phyloP scores from a whole-genome alignment of 2,888 invertebrate species.

The Leucophora obtusa region DNA sequence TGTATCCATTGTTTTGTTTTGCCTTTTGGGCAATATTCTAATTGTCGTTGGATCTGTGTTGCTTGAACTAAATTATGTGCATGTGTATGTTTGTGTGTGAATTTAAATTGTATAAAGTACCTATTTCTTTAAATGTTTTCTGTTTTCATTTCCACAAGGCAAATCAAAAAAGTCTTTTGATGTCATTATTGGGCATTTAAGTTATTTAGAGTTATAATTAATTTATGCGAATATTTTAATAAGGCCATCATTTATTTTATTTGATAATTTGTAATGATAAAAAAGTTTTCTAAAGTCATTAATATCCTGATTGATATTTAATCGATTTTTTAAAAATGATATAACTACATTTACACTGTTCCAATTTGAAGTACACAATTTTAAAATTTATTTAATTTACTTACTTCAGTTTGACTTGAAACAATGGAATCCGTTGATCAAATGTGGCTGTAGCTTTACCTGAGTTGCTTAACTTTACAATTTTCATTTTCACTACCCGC shows the following conservation, averaged over 20 bases:
- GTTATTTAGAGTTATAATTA: conserved; percentile 36
- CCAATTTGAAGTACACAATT: too few species aligned
- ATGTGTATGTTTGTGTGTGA: conserved; percentile 7
- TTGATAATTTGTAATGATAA: not conserved
- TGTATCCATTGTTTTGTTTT: conserved; percentile 29
- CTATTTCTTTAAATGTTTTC: conserved; percentile 14
- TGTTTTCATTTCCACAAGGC: not conserved
- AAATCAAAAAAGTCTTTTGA: conserved; percentile 32
- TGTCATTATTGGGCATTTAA: conserved; percentile 47
- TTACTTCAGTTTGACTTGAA: too few species aligned
- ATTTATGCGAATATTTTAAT: conserved; percentile 32
- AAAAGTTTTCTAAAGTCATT: not conserved
- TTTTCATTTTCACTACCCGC: too few species aligned
- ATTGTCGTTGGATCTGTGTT: conserved; percentile 27
- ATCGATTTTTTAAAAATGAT: too few species aligned
- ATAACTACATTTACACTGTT: too few species aligned
- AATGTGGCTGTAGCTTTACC: too few species aligned
- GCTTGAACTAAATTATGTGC: not conserved
- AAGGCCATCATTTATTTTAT: conserved; percentile 15
- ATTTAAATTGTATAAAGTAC: conserved; percentile 11
- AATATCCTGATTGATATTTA: not conserved
- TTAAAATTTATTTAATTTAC: too few species aligned
- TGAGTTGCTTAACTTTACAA: too few species aligned
- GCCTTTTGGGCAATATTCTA: conserved; percentile 49
- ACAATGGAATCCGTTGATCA: too few species aligned